Base-by-base conservation (phyloP, 2,888 invertebrate genomes). In the Drosophila imparisetae region DNA sequence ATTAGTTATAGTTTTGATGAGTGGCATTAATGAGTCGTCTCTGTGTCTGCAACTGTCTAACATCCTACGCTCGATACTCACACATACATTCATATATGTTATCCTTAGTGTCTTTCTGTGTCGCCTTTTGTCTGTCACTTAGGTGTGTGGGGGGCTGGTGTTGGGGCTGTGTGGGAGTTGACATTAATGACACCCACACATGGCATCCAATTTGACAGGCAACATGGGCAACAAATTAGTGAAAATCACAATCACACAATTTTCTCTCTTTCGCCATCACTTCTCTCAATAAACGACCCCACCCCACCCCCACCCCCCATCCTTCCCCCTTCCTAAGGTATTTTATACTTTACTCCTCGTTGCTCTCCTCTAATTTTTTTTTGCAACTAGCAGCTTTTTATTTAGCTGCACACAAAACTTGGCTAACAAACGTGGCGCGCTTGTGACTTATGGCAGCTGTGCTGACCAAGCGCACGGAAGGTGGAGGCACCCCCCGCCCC, bases 1-100 rank as follows among this genome's bases (percentile, higher is more conserved):
- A 89, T 86, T 86, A 87, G 88, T 89, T 86, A 86, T 86, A 86
- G 85, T 86, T 86, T 86, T 86, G 85, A 86, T 86, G 85, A 86
- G 85, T 86, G 90, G 85, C 85, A 89, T 86, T 86, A 86, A 86
- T 86, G 85, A 86, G 85, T 87, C 90, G 81, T 86, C 87, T 88
- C 86, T 86, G 70, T 85, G 86, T 86, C 86, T 85, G 75, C 71
- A 69, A 75, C 78, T 82, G 78, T 81, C 81, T 78, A 71, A 65
- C 63, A 49, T 36, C 55, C 67, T 63, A 53, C 10, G 38, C 54
- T 27, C 53, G 48, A 64, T 36, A 36, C 58, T 50, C 49, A 66
- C 18, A 59, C 30, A 53, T 13, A 61, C 48, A 38, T 32, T 18
- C 34, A 21, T 34, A 30, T 32, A 11, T 42, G 18, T 55, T 30